These are phyloP conservation scores for Tragulus kanchil DNA, from an alignment of 2,113 vertebrate species.

Conservation along the genomic window DNA sequence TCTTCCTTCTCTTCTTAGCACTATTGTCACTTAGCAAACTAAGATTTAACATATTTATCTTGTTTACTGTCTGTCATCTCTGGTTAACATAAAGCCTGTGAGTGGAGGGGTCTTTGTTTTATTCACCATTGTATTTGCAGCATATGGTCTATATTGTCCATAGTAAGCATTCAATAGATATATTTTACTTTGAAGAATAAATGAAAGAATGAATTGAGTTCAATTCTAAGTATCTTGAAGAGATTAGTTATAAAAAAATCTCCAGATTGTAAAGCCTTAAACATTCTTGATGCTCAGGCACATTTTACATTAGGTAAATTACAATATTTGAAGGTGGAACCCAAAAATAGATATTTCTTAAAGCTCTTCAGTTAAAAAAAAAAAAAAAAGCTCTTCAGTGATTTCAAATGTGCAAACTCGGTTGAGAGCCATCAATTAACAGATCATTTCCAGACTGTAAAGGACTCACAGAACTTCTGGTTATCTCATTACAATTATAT, in stretches of 20 bases:
- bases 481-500: background rate
- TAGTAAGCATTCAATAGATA: background rate
- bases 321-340: background rate
- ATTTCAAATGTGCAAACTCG: background rate
- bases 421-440: background rate
- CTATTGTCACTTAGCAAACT: background rate
- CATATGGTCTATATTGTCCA: background rate
- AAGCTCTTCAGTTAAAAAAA: background rate
- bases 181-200: background rate
- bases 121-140: background rate
- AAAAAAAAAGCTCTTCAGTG: background rate
- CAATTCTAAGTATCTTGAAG: background rate
- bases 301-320: background rate
- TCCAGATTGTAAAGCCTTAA: background rate
- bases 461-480: background rate
- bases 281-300: background rate
- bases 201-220: background rate
- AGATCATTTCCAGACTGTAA: constrained; percentile 3
- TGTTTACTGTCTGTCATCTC: background rate
- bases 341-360: background rate
- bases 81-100: background rate
- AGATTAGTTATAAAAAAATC: background rate
- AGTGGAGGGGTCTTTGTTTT: background rate
- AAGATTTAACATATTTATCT: background rate
- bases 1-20: background rate